Conservation (phyloP, 64 coral and sea anemone genomes). For the Porites lutea region DNA sequence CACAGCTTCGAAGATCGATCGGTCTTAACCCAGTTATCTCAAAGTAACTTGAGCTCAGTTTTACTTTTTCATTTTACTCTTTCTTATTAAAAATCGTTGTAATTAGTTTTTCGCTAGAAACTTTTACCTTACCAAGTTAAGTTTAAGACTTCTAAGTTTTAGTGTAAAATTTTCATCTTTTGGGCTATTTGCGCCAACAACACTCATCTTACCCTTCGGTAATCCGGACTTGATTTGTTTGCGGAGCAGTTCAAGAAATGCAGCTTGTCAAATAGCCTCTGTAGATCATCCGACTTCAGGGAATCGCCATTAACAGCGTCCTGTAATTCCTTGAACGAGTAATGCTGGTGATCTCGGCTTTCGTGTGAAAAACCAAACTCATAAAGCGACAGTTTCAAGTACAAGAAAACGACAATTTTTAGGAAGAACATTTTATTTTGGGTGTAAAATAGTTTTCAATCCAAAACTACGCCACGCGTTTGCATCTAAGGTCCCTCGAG, state of each 20-base stretch:
- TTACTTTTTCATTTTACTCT: too few species aligned
- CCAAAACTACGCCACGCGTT: background rate
- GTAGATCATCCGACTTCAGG: background rate
- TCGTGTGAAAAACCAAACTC: conserved; percentile 8
- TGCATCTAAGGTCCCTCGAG: background rate
- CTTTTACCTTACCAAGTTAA: too few species aligned
- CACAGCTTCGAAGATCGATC: too few species aligned
- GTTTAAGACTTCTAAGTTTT: too few species aligned
- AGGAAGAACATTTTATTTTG: background rate
- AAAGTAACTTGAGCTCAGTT: too few species aligned
- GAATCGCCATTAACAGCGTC: conserved; percentile 17
- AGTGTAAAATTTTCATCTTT: too few species aligned
- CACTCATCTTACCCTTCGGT: conserved; percentile 2
- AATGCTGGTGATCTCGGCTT: conserved; percentile 28
- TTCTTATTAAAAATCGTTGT: too few species aligned
- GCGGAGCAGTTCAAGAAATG: conserved; percentile 18
- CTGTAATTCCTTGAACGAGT: conserved; percentile 1
- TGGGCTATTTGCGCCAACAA: too few species aligned
- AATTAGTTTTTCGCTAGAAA: too few species aligned
- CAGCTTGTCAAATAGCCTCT: conserved; percentile 14
- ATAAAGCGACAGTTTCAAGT: background rate
- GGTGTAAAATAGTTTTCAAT: background rate
- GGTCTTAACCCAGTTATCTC: too few species aligned
- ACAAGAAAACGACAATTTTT: background rate
- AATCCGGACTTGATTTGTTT: background rate